These are phyloP conservation scores for Saccostrea glomerata DNA, from an alignment of 1,140 invertebrate genomes.

Conservation along the genomic window DNA sequence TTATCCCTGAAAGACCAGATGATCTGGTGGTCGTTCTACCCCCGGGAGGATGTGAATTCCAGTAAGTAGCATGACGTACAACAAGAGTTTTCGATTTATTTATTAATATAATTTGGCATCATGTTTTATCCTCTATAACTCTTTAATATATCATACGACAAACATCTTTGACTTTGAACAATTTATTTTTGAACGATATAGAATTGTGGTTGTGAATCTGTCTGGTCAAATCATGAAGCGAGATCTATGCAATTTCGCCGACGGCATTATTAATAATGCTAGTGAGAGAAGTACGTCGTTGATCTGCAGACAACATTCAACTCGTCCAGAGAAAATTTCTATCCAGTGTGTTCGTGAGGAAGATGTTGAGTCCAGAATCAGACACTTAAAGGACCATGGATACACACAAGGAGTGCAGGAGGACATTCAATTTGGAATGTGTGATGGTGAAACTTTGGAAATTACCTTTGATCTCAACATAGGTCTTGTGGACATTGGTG, in stretches of 20 bases:
- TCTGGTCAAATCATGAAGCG: not conserved
- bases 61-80: not conserved
- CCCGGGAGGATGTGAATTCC: not conserved
- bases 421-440: slow-evolving; percentile 12
- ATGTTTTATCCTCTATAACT: not conserved
- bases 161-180: not conserved
- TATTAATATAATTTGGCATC: not conserved
- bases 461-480: slow-evolving; percentile 31
- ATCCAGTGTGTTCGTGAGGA: slow-evolving; percentile 12
- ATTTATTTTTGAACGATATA: not conserved
- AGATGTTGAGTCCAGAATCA: not conserved
- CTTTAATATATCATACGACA: not conserved
- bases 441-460: slow-evolving; percentile 28
- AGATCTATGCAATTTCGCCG: not conserved
- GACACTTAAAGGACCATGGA: not conserved
- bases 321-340: slow-evolving; percentile 5
- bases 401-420: not conserved
- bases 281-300: not conserved
- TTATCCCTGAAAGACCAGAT: not conserved
- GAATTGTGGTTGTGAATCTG: not conserved
- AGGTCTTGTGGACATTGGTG: slow-evolving; percentile 12
- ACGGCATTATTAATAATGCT: not conserved
- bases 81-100: not conserved
- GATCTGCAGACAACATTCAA: slow-evolving; percentile 21
- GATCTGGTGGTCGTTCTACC: not conserved